Evolutionary conservation across 2,797 vertebrate genomes (phyloP).

Genomic region (Amazona finschi): DNA sequence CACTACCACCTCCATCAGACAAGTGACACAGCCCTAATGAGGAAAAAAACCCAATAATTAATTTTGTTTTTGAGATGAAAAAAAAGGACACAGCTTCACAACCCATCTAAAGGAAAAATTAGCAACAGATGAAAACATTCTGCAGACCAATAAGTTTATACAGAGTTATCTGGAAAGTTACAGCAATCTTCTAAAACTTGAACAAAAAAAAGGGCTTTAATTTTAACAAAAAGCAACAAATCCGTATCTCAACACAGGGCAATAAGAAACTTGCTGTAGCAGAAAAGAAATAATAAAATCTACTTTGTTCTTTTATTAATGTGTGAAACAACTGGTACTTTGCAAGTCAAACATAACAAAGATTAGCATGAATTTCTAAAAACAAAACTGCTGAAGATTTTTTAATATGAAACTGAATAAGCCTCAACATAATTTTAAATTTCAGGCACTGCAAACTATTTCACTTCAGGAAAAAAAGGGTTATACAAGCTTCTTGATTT

Average conservation of each 20-base stretch:
- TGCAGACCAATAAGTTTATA: not conserved
- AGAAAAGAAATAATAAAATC: not conserved
- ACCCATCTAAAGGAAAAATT: not conserved
- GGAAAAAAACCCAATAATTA: not conserved
- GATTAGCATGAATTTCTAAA: not conserved
- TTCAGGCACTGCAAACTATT: not conserved
- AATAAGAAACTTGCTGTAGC: not conserved
- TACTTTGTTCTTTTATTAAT: not conserved
- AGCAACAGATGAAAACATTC: not conserved
- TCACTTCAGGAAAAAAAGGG: not conserved
- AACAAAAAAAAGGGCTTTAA: not conserved
- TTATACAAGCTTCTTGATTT: not conserved
- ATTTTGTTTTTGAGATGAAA: not conserved
- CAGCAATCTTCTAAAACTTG: not conserved
- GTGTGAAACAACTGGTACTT: not conserved
- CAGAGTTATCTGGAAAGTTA: not conserved
- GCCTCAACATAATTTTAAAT: not conserved
- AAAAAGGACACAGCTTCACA: not conserved
- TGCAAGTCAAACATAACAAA: not conserved
- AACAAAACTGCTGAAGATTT: not conserved
- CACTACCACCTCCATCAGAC: not conserved
- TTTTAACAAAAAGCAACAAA: not conserved
- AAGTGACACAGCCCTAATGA: not conserved
- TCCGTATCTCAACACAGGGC: not conserved
- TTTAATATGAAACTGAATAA: not conserved